Percentiles rank a stretch among this genome's conserved stretches.
These are phyloP conservation scores for Paedocypris micromegethes DNA, from an alignment of 2,797 vertebrate genomes.

Conservation along the genomic window DNA sequence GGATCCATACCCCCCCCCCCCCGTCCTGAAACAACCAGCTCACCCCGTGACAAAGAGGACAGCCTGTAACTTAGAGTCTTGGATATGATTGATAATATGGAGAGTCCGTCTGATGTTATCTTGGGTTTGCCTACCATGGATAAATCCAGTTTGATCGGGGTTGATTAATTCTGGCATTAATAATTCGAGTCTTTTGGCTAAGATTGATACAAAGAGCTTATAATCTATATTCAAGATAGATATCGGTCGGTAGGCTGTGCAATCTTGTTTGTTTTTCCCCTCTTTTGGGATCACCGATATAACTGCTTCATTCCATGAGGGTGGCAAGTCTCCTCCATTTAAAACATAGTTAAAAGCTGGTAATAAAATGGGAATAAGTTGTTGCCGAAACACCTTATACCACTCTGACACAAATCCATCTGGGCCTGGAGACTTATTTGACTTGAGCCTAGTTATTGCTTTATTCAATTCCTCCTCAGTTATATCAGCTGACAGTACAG, in stretches of 20 bases:
- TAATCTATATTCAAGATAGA: conserved; percentile 18
- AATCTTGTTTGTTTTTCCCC: conserved; percentile 5
- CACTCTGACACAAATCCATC: conserved; percentile 7
- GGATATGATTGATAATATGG: conserved; percentile 11
- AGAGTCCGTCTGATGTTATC: conserved; percentile 21
- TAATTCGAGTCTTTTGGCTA: conserved; percentile 7
- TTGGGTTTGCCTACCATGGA: conserved; percentile 18
- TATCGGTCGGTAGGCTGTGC: conserved; percentile 5
- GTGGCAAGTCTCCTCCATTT: neutral
- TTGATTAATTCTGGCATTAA: conserved; percentile 10
- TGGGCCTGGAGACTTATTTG: neutral
- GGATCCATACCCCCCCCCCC: too few relatives aligned
- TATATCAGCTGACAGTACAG: neutral
- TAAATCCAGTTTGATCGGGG: conserved; percentile 29
- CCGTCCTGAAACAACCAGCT: too few relatives aligned
- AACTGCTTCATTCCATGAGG: conserved; percentile 27
- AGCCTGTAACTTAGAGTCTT: neutral
- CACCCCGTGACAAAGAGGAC: too few relatives aligned
- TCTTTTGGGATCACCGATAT: conserved; percentile 2
- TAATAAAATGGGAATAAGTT: conserved; percentile 17
- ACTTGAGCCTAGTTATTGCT: conserved; percentile 20
- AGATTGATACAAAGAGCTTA: conserved; percentile 14
- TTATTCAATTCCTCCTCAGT: conserved; percentile 11
- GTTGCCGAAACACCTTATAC: conserved; percentile 19
- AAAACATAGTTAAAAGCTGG: conserved; percentile 11